Evolutionary conservation across 2,888 invertebrate species (phyloP).

Genomic region (Drosophila melanosoma): DNA sequence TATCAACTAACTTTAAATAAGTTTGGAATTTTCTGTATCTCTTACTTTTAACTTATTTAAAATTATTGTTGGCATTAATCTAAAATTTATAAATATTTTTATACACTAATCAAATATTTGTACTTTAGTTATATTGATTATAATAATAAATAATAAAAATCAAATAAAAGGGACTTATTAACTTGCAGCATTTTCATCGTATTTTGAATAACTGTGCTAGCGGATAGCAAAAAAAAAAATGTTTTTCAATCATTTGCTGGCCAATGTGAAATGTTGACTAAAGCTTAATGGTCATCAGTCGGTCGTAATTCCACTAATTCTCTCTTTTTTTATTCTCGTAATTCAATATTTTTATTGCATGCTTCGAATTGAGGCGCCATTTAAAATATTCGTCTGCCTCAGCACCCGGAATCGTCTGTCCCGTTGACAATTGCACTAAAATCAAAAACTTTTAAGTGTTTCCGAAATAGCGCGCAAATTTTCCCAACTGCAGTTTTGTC

Average conservation of each 20-base stretch:
- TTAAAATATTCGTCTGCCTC: constrained; percentile 18
- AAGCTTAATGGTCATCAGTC: constrained; percentile 1
- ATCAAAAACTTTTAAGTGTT: constrained; percentile 63
- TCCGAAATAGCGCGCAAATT: constrained; percentile 64
- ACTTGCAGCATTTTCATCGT: neutral
- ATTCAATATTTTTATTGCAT: constrained; percentile 34
- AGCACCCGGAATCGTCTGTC: neutral
- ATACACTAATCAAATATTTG: neutral
- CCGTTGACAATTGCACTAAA: constrained; percentile 37
- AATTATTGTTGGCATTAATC: neutral
- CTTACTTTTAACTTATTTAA: neutral
- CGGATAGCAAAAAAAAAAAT: neutral
- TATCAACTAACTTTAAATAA: neutral
- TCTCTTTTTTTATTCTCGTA: neutral
- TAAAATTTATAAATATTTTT: neutral
- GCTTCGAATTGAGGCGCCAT: constrained; percentile 40
- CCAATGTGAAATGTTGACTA: constrained; percentile 1
- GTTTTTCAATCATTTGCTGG: neutral
- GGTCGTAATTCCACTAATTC: neutral
- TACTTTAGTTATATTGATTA: neutral
- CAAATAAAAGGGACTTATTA: neutral
- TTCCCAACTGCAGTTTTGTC: constrained; percentile 66
- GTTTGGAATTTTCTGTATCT: neutral
- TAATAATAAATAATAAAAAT: neutral
- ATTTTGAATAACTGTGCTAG: neutral